Conservation (phyloP, 2,113 vertebrate genomes). For the Myxocyprinus asiaticus region DNA sequence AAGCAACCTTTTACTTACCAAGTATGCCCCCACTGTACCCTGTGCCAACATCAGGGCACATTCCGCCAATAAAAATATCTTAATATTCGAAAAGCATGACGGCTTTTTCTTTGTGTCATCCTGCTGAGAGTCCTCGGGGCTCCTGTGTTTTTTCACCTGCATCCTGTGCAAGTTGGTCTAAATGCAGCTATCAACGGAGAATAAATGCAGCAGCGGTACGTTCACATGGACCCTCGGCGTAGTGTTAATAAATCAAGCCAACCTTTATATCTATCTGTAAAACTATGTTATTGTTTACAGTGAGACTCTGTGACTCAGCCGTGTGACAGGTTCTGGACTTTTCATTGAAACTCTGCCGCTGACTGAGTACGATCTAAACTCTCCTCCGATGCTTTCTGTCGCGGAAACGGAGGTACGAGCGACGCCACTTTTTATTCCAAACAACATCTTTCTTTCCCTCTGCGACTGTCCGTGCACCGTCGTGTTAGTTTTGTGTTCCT, state of each 20-base stretch:
- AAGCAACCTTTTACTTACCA: constrained; percentile 81
- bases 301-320: constrained; percentile 32
- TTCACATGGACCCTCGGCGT: neutral
- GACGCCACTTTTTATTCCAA: constrained; percentile 23
- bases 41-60: constrained; percentile 97
- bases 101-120: constrained; percentile 79
- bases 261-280: too few relatives aligned
- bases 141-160: constrained; percentile 82
- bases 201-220: neutral
- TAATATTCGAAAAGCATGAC: constrained; percentile 94
- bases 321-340: constrained; percentile 38
- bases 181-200: too few relatives aligned
- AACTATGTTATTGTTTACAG: constrained; percentile 40
- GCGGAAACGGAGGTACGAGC: constrained; percentile 45
- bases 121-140: constrained; percentile 72
- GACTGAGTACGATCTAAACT: constrained; percentile 58
- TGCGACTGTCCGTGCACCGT: constrained; percentile 5
- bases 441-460: constrained; percentile 57
- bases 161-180: constrained; percentile 65
- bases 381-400: constrained; percentile 49
- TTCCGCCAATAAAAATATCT: constrained; percentile 94
- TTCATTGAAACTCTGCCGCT: constrained; percentile 63
- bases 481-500: neutral
- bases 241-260: too few relatives aligned
- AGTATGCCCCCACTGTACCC: constrained; percentile 95